These are phyloP conservation scores for Mesoclemmys tuberculata DNA, from an alignment of 2,113 vertebrate genomes.

Conservation along the genomic window DNA sequence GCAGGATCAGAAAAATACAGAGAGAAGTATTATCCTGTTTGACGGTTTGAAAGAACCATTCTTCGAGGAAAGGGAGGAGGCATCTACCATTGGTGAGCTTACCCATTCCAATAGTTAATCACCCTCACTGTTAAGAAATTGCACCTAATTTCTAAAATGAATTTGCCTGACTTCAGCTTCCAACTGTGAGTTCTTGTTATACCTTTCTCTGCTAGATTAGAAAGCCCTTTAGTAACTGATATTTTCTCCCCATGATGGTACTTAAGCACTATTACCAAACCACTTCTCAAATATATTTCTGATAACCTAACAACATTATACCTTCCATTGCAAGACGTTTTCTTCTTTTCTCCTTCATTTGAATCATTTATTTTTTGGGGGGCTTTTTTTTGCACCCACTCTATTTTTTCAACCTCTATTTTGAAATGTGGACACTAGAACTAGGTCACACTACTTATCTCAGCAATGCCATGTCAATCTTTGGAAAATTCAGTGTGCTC, in stretches of 20 bases:
- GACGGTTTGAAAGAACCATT: conserved; percentile 59
- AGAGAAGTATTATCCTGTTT: conserved; percentile 50
- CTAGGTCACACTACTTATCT: background rate
- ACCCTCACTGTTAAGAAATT: background rate
- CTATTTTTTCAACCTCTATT: background rate
- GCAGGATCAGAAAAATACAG: conserved; percentile 30
- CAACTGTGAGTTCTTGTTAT: background rate
- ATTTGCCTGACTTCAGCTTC: background rate
- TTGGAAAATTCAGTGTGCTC: background rate
- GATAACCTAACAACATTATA: background rate
- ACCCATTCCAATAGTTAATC: conserved; percentile 18
- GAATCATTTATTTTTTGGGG: background rate
- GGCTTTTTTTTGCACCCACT: background rate
- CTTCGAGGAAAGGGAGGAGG: conserved; percentile 21
- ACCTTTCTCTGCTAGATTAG: background rate
- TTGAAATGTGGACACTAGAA: background rate
- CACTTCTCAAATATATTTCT: background rate
- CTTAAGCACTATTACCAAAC: background rate
- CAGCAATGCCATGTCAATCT: background rate
- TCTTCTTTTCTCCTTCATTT: background rate
- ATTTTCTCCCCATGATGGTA: background rate
- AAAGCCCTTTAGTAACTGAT: background rate
- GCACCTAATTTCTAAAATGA: background rate
- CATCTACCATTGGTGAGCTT: conserved; percentile 49
- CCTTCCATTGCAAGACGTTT: background rate